These are phyloP conservation scores for Diabrotica balteata DNA, from an alignment of 2,888 invertebrate species.

Conservation along the genomic window DNA sequence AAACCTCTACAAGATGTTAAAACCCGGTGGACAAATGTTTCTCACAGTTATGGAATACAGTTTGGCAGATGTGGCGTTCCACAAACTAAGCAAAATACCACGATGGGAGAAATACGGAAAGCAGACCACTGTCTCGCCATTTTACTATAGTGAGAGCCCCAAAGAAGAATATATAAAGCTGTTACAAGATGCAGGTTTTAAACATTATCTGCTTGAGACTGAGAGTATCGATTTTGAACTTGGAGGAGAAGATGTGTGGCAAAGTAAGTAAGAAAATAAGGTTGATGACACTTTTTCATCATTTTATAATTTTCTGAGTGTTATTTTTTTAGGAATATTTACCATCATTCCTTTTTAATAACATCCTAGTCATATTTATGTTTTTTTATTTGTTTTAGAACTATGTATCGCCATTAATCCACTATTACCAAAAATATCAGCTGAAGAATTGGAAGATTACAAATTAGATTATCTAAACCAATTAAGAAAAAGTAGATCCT, in stretches of 20 bases:
- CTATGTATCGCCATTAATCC: conserved; percentile 8
- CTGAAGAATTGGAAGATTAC: conserved; percentile 1
- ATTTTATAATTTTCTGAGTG: neutral
- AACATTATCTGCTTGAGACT: neutral
- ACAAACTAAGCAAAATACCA: neutral
- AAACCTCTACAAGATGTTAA: conserved; percentile 10
- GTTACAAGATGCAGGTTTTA: neutral
- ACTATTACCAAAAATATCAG: conserved; percentile 2
- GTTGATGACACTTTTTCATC: too few relatives aligned
- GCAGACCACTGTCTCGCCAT: neutral
- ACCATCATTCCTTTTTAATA: neutral
- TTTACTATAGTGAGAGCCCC: conserved; percentile 2
- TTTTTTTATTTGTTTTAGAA: neutral
- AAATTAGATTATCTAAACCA: neutral
- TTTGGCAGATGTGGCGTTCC: neutral
- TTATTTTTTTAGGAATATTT: neutral
- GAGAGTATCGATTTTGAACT: neutral
- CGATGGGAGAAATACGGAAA: conserved; percentile 4
- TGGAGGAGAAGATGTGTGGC: neutral
- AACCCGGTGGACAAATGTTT: conserved; percentile 2
- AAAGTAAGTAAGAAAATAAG: conserved; percentile 1
- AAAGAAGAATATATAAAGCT: neutral
- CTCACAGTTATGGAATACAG: conserved; percentile 8
- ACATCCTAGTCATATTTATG: neutral
- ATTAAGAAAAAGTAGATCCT: neutral